Evolutionary conservation across 2,888 invertebrate species (phyloP), one percentile per base, ranked within the genome.

Genomic region (Nephrotoma appendiculata): DNA sequence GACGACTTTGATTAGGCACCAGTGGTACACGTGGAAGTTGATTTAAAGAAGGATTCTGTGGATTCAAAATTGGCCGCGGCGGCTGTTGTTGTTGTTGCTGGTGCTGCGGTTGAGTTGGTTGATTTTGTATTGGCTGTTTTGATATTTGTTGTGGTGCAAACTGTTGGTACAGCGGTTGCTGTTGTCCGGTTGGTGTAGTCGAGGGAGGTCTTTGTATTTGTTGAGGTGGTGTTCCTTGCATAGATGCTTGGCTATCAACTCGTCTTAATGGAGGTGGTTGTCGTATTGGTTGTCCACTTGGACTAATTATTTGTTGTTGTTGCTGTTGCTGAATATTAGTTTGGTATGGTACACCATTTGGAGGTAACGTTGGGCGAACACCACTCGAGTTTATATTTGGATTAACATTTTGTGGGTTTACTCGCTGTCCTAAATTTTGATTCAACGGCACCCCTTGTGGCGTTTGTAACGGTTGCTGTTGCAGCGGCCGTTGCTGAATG

Each of bases 361-460:
- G 88, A 89, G 90, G 87, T 88, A 90, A 89, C 11, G 89, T 90
- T 89, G 90, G 89, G 41, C 90, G 90, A 15, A 88, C 88, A 41
- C 87, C 90, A 86, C 89, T 89, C 44, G 90, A 89, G 87, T 90
- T 89, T 83, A 89, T 90, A 88, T 90, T 90, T 88, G 90, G 87
- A 87, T 89, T 88, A 87, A 88, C 88, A 88, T 89, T 89, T 87
- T 89, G 88, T 85, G 89, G 89, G 89, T 89, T 89, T 88, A 88
- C 88, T 0, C 90, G 90, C 42, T 87, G 87, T n/a, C 85, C 85
- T 86, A 90, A 89, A 43, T 89, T 90, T 71, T 89, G 91, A 88
- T 89, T 89, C 86, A 83, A 87, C 2, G 89, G 89, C 88, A 89
- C 90, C 41, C 91, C 90, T 48, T 90, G 90, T 9, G 57, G 6